Percentiles rank a stretch among this genome's conserved stretches.
These are phyloP conservation scores for Hormaphis cornu DNA, from an alignment of 1,140 invertebrate genomes.

Conservation along the genomic window DNA sequence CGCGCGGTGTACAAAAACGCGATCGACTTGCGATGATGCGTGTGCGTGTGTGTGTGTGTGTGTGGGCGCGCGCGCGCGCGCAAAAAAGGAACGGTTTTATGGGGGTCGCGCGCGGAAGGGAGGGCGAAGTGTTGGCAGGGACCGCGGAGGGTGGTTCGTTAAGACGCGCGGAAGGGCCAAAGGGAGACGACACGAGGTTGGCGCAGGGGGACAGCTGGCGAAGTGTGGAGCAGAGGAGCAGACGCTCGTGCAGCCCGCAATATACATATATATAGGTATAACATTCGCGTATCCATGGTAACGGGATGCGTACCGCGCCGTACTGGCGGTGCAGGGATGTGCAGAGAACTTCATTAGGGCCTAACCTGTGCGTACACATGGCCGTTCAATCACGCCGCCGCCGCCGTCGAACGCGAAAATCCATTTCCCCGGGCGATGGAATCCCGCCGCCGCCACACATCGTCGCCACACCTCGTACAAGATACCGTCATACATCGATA, in stretches of 20 bases:
- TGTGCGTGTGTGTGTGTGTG: no score
- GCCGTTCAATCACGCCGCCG: conserved; percentile 12
- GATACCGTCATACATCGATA: not conserved
- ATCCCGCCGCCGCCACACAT: not conserved
- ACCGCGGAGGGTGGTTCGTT: not conserved
- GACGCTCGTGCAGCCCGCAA: no score
- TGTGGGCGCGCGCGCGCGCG: no score
- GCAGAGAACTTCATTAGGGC: conserved; percentile 13
- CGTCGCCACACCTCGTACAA: not conserved
- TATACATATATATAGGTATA: no score
- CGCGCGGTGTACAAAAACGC: not conserved
- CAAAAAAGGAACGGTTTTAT: no score
- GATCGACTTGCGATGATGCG: not conserved
- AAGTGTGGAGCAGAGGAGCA: no score
- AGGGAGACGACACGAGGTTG: no score
- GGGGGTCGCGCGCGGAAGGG: no score
- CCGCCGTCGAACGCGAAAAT: not conserved
- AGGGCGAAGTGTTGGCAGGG: not conserved
- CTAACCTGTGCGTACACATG: not conserved
- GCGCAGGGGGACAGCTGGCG: no score
- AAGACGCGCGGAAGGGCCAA: no score
- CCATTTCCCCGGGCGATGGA: conserved; percentile 2
- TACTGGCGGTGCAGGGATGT: no score
- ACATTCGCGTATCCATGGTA: conserved; percentile 8
- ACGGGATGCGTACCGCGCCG: no score